These are phyloP conservation scores for Caradrina kadenii DNA, from an alignment of 2,888 invertebrate genomes.

Conservation along the genomic window DNA sequence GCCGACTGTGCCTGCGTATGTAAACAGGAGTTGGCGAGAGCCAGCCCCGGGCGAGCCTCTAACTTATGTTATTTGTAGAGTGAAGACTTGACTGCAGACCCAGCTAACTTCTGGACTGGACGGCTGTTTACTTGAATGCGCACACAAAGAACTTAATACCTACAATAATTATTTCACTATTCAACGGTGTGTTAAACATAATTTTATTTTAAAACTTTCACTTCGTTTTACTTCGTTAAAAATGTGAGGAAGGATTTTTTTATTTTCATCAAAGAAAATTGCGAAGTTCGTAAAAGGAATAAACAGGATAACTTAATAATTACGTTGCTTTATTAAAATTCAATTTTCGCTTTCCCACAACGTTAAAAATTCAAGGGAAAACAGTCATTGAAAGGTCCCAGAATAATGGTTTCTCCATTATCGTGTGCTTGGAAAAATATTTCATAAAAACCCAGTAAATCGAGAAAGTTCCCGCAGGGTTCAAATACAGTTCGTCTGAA, in stretches of 20 bases:
- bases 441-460: not conserved
- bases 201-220: not conserved
- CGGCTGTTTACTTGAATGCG: constrained; percentile 61
- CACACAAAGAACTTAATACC: constrained; percentile 43
- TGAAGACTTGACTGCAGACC: constrained; percentile 74
- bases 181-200: not conserved
- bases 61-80: constrained; percentile 80
- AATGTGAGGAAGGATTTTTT: not conserved
- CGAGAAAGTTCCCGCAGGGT: too few species aligned
- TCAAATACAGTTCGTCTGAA: not conserved
- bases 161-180: constrained; percentile 36
- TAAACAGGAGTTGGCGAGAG: constrained; percentile 80
- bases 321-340: not conserved
- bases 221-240: not conserved
- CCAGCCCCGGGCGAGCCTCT: constrained; percentile 71
- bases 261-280: not conserved
- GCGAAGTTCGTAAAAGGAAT: not conserved
- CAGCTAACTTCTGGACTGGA: constrained; percentile 74
- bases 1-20: constrained; percentile 72
- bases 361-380: not conserved
- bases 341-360: not conserved
- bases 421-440: not conserved
- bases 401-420: not conserved
- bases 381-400: not conserved
- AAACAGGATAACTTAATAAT: not conserved